Evolutionary conservation across 2,113 vertebrate species (phyloP).

Genomic region (Ancistrus triradiatus): DNA sequence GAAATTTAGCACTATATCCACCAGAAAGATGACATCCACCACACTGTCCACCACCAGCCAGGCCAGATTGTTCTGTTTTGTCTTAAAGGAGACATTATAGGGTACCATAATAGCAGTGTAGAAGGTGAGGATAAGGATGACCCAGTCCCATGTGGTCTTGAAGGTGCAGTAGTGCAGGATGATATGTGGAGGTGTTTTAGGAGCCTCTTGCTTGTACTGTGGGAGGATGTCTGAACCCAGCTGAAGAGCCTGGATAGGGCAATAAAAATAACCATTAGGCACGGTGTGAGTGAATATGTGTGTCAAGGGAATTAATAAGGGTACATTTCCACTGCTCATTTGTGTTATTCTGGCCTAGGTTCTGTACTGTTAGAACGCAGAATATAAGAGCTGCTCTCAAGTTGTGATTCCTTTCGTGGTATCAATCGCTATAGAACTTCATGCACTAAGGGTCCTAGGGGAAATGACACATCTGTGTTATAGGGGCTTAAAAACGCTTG

Average conservation of each 20-base stretch:
- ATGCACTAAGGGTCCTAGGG: slow-evolving; percentile 4
- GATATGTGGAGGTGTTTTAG: slow-evolving; percentile 96
- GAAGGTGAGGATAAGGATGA: slow-evolving; percentile 98
- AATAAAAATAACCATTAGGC: neutral
- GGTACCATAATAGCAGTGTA: slow-evolving; percentile 99
- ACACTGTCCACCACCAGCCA: slow-evolving; percentile 98
- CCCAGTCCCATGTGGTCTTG: slow-evolving; percentile 99
- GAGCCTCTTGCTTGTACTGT: slow-evolving; percentile 97
- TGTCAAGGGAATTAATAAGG: neutral
- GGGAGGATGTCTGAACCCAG: slow-evolving; percentile 97
- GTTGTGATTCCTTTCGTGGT: neutral
- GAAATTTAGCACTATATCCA: slow-evolving; percentile 98
- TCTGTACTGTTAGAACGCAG: slow-evolving; percentile 1
- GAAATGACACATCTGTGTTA: slow-evolving; percentile 19
- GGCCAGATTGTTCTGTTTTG: slow-evolving; percentile 90
- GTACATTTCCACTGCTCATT: neutral
- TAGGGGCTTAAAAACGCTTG: slow-evolving; percentile 12
- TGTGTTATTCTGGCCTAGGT: neutral
- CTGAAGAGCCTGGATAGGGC: slow-evolving; percentile 80
- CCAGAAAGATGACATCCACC: slow-evolving; percentile 92
- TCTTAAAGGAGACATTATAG: slow-evolving; percentile 96
- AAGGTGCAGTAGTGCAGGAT: slow-evolving; percentile 98
- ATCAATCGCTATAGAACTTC: slow-evolving; percentile 1
- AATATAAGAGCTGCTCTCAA: slow-evolving; percentile 6
- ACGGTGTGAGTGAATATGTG: neutral